Evolutionary conservation across 2,888 invertebrate species (phyloP).

Genomic region (Coelinius sp.): DNA sequence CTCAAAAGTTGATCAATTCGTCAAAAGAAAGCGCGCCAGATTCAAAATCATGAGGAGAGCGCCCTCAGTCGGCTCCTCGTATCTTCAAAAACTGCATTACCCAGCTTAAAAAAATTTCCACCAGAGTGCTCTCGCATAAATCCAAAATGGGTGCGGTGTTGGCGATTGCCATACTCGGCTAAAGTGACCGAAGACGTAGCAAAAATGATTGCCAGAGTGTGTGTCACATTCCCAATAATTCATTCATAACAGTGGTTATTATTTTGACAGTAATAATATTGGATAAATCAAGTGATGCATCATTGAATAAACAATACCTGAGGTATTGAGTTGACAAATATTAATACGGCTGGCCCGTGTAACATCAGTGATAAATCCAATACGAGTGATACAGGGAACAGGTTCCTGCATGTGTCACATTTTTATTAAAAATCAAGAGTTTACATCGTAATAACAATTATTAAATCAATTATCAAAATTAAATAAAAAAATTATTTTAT

Average conservation of each 20-base stretch:
- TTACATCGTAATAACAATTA: constrained; percentile 13
- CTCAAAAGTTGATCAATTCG: too few relatives aligned
- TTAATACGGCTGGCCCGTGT: constrained; percentile 53
- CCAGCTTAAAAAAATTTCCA: background rate
- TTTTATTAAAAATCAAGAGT: constrained; percentile 33
- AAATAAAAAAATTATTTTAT: too few relatives aligned
- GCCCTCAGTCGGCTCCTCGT: too few relatives aligned
- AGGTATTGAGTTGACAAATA: constrained; percentile 51
- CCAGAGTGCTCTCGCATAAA: constrained; percentile 42
- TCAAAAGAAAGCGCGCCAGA: too few relatives aligned
- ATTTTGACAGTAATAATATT: constrained; percentile 60
- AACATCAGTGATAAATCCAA: constrained; percentile 60
- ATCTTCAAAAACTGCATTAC: too few relatives aligned
- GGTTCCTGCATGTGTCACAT: constrained; percentile 57
- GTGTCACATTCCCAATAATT: constrained; percentile 60
- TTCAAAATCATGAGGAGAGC: too few relatives aligned
- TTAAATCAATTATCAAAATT: too few relatives aligned
- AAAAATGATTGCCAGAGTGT: constrained; percentile 64
- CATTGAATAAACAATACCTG: constrained; percentile 52
- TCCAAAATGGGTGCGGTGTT: constrained; percentile 57
- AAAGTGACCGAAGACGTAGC: constrained; percentile 63
- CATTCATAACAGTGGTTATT: constrained; percentile 58
- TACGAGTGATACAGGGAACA: constrained; percentile 28
- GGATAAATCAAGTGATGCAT: constrained; percentile 50
- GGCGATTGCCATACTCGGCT: constrained; percentile 56